These are phyloP conservation scores for Caenorhabditis sp. DNA, from an alignment of 2,888 invertebrate species.

Conservation along the genomic window DNA sequence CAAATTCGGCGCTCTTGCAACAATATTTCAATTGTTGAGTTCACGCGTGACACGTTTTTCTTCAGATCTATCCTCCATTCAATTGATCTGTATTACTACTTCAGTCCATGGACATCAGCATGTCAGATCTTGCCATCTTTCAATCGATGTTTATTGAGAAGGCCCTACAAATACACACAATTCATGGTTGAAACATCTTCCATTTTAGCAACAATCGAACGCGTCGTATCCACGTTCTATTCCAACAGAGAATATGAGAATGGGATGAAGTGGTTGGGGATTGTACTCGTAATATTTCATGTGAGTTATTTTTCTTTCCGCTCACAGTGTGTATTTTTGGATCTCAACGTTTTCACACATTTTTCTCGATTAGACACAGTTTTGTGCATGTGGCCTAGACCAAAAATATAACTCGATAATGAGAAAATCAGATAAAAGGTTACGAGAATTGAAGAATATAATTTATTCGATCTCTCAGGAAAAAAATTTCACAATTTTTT, in stretches of 20 bases:
- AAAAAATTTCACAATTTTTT: no score
- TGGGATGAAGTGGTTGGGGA: slow-evolving; percentile 13
- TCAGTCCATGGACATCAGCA: slow-evolving; percentile 7
- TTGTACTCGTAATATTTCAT: not conserved
- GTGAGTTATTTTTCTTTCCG: not conserved
- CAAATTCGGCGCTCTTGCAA: no score
- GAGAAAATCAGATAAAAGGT: no score
- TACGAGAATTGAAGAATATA: no score
- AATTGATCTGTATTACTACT: slow-evolving; percentile 23
- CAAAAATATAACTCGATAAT: no score
- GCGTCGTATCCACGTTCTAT: slow-evolving; percentile 24
- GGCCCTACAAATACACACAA: slow-evolving; percentile 10
- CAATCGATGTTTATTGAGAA: slow-evolving; percentile 9
- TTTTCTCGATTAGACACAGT: no score
- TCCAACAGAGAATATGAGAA: slow-evolving; percentile 14
- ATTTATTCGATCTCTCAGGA: no score
- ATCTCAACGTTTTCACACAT: no score
- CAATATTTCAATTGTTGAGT: no score
- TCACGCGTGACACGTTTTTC: no score
- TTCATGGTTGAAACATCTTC: slow-evolving; percentile 18
- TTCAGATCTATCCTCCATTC: slow-evolving; percentile 18
- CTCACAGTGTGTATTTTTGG: no score
- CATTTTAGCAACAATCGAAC: slow-evolving; percentile 16
- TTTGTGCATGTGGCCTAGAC: no score
- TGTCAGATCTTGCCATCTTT: slow-evolving; percentile 29